A percentile compares a stretch with the other conserved stretches of the same genome.
Evolutionary conservation across 2,797 vertebrate species (phyloP).

Genomic region (Artibeus jamaicensis): DNA sequence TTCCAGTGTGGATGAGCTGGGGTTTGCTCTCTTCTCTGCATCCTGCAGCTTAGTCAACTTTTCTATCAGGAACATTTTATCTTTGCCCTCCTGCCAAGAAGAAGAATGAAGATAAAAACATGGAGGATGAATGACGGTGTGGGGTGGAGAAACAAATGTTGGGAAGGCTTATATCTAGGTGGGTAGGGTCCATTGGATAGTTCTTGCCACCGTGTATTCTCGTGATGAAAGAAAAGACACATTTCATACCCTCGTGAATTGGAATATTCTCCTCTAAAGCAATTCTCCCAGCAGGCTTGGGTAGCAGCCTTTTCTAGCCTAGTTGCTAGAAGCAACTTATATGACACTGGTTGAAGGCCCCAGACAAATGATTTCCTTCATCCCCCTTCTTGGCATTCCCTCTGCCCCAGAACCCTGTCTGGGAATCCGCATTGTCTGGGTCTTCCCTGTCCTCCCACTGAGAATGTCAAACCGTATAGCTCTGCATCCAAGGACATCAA

Average conservation of each 20-base stretch:
- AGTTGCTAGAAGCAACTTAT: not conserved
- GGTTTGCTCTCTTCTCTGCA: not conserved
- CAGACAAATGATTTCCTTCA: not conserved
- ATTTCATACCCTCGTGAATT: not conserved
- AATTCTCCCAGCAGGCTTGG: not conserved
- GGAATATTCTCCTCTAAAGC: not conserved
- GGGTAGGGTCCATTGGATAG: not conserved
- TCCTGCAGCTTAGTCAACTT: constrained; percentile 82
- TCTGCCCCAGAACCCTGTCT: not conserved
- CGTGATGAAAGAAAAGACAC: not conserved
- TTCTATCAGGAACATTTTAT: constrained; percentile 91
- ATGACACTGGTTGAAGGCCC: not conserved
- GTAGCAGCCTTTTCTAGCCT: not conserved
- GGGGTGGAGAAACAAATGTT: not conserved
- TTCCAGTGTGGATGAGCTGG: not conserved
- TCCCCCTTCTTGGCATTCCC: not conserved
- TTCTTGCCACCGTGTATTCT: not conserved
- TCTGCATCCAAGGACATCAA: not conserved
- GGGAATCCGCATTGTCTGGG: not conserved
- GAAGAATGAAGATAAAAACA: not conserved
- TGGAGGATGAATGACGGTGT: not conserved
- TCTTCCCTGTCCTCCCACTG: not conserved
- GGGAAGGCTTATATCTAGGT: not conserved
- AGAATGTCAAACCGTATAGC: not conserved
- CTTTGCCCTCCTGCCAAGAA: constrained; percentile 89